These are phyloP conservation scores for Choristoneura rosaceana DNA, from an alignment of 2,888 invertebrate genomes.

Conservation along the genomic window DNA sequence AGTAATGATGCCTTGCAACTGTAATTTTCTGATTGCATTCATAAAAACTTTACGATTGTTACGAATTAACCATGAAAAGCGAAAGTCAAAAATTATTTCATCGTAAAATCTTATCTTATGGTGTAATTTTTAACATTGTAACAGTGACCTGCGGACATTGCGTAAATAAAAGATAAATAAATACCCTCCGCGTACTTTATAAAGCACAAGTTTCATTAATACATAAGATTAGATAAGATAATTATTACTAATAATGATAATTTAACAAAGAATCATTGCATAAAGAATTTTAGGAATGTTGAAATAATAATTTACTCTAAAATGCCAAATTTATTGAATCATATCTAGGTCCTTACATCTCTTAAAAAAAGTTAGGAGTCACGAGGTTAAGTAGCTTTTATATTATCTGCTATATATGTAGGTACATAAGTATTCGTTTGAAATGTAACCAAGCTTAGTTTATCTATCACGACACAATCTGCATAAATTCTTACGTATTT, in stretches of 20 bases:
- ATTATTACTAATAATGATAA: too few species aligned
- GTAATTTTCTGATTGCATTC: constrained; percentile 18
- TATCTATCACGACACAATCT: constrained; percentile 64
- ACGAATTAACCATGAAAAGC: constrained; percentile 17
- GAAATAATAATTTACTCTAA: too few species aligned
- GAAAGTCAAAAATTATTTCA: constrained; percentile 22
- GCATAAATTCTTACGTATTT: constrained; percentile 70
- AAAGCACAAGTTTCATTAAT: too few species aligned
- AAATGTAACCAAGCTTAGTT: constrained; percentile 44
- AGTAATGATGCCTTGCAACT: background rate
- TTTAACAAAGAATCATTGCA: too few species aligned
- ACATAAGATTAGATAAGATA: too few species aligned
- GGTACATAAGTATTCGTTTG: too few species aligned
- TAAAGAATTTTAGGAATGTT: too few species aligned
- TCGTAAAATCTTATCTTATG: constrained; percentile 6
- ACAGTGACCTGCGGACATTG: background rate
- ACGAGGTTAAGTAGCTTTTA: background rate
- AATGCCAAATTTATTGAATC: too few species aligned
- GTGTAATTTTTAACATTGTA: background rate
- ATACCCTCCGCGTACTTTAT: too few species aligned
- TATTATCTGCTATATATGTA: background rate
- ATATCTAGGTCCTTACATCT: too few species aligned
- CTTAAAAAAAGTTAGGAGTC: too few species aligned
- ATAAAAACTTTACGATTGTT: constrained; percentile 16
- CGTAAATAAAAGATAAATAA: background rate